Evolutionary conservation across 2,113 vertebrate species (phyloP).

Genomic region (Microcebus jonahi): DNA sequence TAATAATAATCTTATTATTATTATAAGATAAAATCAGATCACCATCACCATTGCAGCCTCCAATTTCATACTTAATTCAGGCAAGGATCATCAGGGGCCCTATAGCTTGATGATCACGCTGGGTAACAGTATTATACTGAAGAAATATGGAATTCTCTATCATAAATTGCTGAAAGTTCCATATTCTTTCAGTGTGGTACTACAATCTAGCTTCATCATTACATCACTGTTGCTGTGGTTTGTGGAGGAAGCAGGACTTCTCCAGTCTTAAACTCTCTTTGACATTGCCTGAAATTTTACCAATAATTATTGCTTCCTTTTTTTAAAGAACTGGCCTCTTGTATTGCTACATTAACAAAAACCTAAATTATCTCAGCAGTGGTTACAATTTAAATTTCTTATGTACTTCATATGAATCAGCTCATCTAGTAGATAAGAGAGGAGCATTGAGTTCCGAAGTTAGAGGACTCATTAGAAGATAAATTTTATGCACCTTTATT

Average conservation of each 20-base stretch:
- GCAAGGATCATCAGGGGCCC: not conserved
- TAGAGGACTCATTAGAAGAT: constrained; percentile 28
- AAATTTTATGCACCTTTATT: constrained; percentile 16
- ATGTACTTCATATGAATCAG: not conserved
- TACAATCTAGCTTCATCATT: not conserved
- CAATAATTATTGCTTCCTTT: constrained; percentile 4
- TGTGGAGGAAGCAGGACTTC: not conserved
- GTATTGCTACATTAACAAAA: not conserved
- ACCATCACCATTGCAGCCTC: not conserved
- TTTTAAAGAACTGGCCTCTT: not conserved
- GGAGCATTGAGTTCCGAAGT: not conserved
- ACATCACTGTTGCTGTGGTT: not conserved
- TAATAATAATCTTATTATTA: too few species aligned
- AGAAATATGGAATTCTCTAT: not conserved
- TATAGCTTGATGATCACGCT: not conserved
- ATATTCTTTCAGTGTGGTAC: not conserved
- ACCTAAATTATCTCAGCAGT: not conserved
- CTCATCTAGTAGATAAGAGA: not conserved
- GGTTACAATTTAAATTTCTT: constrained; percentile 22
- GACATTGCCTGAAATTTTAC: constrained; percentile 28
- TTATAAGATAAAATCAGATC: not conserved
- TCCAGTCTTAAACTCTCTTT: not conserved
- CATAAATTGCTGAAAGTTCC: not conserved
- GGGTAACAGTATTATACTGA: not conserved
- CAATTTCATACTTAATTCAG: constrained; percentile 27